phyloP scores from a whole-genome alignment of 2,888 invertebrate genomes.

The Brassicogethes aeneus region DNA sequence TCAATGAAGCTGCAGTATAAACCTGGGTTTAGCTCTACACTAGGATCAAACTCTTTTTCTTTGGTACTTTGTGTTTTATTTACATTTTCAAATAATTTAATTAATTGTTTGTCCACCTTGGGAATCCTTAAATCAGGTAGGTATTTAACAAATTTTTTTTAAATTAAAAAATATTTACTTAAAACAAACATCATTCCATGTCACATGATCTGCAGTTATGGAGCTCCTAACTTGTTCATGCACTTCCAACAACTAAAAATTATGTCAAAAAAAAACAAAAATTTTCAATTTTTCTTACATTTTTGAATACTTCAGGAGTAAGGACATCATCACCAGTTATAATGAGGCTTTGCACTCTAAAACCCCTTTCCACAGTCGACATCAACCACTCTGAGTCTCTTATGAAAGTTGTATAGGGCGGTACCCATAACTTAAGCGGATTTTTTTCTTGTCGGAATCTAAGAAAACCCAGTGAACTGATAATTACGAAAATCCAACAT shows the following conservation, averaged over 20 bases:
- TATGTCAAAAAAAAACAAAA: not conserved
- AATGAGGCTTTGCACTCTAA: conserved; percentile 53
- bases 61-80: conserved; percentile 12
- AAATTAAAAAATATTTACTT: conserved; percentile 40
- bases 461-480: conserved; percentile 53
- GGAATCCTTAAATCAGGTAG: conserved; percentile 23
- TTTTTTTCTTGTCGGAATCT: conserved; percentile 64
- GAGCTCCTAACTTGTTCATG: conserved; percentile 23
- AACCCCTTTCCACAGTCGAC: conserved; percentile 54
- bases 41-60: conserved; percentile 41
- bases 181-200: conserved; percentile 48
- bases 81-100: conserved; percentile 14
- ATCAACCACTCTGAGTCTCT: conserved; percentile 65
- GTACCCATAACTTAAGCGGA: conserved; percentile 69
- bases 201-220: conserved; percentile 25
- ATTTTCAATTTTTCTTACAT: conserved; percentile 33
- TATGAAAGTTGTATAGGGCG: conserved; percentile 60
- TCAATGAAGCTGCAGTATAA: conserved; percentile 58
- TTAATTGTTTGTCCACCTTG: conserved; percentile 22
- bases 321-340: conserved; percentile 59
- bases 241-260: conserved; percentile 24
- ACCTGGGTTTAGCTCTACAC: conserved; percentile 46
- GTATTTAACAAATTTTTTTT: not conserved
- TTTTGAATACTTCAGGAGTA: conserved; percentile 48
- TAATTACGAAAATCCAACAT: conserved; percentile 47